Conservation (phyloP, 2,888 invertebrate species). For the Tiliacea aurago region DNA sequence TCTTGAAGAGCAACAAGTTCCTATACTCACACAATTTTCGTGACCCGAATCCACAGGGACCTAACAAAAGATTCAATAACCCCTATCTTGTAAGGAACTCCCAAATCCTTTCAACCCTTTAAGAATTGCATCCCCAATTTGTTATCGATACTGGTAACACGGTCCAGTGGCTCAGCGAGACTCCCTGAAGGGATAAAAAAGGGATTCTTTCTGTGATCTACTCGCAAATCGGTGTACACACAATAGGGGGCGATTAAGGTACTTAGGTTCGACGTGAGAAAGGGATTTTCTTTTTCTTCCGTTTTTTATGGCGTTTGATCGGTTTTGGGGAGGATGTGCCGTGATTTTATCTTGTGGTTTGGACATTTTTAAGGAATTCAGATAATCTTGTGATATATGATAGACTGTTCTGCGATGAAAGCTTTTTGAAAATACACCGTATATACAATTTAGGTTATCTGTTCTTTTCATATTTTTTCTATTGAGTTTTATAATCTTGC, state of each 20-base stretch:
- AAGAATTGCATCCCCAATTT: constrained; percentile 85
- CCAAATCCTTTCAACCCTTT: constrained; percentile 81
- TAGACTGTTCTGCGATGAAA: not conserved
- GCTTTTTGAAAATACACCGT: not conserved
- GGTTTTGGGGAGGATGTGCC: constrained; percentile 60
- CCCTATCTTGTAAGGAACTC: constrained; percentile 77
- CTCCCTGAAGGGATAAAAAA: constrained; percentile 85
- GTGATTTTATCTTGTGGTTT: constrained; percentile 44
- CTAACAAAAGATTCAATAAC: constrained; percentile 74
- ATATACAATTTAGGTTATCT: not conserved
- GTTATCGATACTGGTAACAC: constrained; percentile 87
- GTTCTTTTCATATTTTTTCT: not conserved
- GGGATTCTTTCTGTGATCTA: constrained; percentile 86
- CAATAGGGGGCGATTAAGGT: constrained; percentile 83
- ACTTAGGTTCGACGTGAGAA: constrained; percentile 81
- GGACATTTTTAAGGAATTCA: constrained; percentile 7
- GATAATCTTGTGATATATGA: constrained; percentile 13
- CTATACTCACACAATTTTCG: constrained; percentile 14
- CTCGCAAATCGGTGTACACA: constrained; percentile 83
- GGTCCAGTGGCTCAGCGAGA: constrained; percentile 77
- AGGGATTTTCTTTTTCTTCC: constrained; percentile 68
- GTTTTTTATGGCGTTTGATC: constrained; percentile 65
- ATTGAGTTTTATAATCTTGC: not conserved
- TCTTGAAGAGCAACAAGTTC: constrained; percentile 53
- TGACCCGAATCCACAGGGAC: constrained; percentile 52